Evolutionary conservation across 1,140 invertebrate species (phyloP), one percentile per base, ranked within the genome.

Genomic region (Trichonephila clavata): DNA sequence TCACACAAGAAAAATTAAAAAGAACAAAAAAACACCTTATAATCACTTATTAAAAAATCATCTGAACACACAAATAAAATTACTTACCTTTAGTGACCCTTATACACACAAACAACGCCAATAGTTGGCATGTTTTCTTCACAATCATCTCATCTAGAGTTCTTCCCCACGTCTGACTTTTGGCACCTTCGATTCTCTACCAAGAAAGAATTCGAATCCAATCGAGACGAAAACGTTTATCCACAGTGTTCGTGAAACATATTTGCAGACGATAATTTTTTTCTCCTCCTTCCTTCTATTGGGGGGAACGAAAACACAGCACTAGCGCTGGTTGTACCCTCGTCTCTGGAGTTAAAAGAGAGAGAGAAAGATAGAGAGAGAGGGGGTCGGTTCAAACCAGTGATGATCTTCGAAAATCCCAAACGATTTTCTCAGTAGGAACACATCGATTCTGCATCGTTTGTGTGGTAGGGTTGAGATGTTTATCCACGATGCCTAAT

Each of bases 111-210:
- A 94, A 94, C 63, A 94, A 81, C 60, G 94, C 94, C 94, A 94
- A 77, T 90, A 94, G 27, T 50, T 94, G 94, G 93, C 94, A 94
- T 94, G 93, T 50, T 94, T 94, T 94, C 94, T 94, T 94, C 94
- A 94, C 91, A 94, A 94, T 91, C 94, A 94, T 94, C 93, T 94
- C 94, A 94, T 94, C 94, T 90, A 94, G 87, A 89, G 86, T 90
- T 80, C 87, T 16, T 39, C 77, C 86, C 59, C 77, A 24, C 68
- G 21, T 24, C 71, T 24, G 32, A 63, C 59, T 65, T 50, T 39
- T 65, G 27, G n/a, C 43, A 87, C 86, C 61, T 87, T 63, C 83
- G 57, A 84, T 59, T 84, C 83, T 60, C 43, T 59, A 84, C 24
- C 43, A 21, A 59, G 81, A 24, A 59, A 87, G 39, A 84, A 77